A percentile compares a stretch with the other conserved stretches of the same genome.
phyloP scores from a whole-genome alignment of 2,113 vertebrate species.

The Crotalus helleri region DNA sequence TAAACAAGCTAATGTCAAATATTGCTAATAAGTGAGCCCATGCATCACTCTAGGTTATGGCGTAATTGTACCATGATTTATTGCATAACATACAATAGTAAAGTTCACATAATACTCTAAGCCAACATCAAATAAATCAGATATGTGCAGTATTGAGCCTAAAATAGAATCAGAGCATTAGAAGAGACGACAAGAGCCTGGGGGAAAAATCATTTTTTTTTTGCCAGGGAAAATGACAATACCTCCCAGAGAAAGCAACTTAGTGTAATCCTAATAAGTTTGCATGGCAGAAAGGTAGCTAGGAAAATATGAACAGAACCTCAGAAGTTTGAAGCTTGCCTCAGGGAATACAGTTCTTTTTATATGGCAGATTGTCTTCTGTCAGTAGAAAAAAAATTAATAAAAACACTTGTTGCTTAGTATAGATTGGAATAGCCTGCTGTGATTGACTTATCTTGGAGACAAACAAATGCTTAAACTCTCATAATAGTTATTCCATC shows the following conservation, averaged over 20 bases:
- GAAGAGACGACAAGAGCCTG: not conserved
- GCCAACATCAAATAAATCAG: not conserved
- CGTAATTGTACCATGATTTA: not conserved
- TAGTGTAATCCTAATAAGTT: not conserved
- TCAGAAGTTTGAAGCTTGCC: not conserved
- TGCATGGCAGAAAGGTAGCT: not conserved
- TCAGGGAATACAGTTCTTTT: not conserved
- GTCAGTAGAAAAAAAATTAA: not conserved
- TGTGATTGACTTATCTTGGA: not conserved
- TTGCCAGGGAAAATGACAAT: not conserved
- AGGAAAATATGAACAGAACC: not conserved
- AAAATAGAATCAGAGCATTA: not conserved
- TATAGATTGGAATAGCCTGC: not conserved
- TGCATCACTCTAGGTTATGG: not conserved
- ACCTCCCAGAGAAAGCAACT: not conserved
- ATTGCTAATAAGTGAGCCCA: not conserved
- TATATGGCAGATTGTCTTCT: not conserved
- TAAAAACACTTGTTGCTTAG: not conserved
- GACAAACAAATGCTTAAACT: not conserved
- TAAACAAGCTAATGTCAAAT: not conserved
- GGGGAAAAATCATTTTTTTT: not conserved
- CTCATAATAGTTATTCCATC: not conserved
- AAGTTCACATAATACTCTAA: not conserved
- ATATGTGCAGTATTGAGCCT: not conserved
- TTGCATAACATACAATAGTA: not conserved